Percentiles rank a stretch among this genome's conserved stretches.
Evolutionary conservation across 2,888 invertebrate genomes (phyloP).

Genomic region (Exocentrus adspersus): DNA sequence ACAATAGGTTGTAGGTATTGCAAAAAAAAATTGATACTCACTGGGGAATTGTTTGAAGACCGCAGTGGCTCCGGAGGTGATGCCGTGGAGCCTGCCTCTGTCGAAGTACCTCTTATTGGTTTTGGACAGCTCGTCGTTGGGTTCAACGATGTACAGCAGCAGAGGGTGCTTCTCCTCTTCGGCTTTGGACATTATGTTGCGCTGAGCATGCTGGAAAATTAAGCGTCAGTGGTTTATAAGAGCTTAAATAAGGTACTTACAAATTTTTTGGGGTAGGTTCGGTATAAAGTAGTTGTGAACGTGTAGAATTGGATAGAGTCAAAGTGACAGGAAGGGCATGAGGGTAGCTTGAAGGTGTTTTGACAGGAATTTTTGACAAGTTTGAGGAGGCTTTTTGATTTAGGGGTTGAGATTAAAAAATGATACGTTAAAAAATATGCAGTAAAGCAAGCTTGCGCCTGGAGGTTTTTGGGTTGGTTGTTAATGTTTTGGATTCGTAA

Average conservation of each 20-base stretch:
- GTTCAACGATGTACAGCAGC: constrained; percentile 57
- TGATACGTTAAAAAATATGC: too few species aligned
- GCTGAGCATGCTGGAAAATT: constrained; percentile 35
- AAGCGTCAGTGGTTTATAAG: neutral
- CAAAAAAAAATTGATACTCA: constrained; percentile 43
- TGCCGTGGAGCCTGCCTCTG: constrained; percentile 56
- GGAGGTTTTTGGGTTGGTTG: too few species aligned
- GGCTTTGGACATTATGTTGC: constrained; percentile 34
- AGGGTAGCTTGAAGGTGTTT: too few species aligned
- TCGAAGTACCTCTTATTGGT: constrained; percentile 53
- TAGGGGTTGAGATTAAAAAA: too few species aligned
- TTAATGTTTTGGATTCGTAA: too few species aligned
- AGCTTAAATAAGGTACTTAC: neutral
- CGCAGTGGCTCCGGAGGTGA: constrained; percentile 58
- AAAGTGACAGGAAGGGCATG: constrained; percentile 18
- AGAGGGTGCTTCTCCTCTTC: constrained; percentile 59
- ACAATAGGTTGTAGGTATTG: too few species aligned
- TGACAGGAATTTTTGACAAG: too few species aligned
- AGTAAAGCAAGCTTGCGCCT: too few species aligned
- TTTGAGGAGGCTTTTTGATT: too few species aligned
- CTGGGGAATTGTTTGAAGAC: constrained; percentile 63
- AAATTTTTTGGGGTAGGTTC: neutral
- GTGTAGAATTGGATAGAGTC: constrained; percentile 14
- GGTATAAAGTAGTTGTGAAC: neutral
- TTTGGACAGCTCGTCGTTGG: constrained; percentile 46